A percentile compares a stretch with the other conserved stretches of the same genome.
Conservation (phyloP, 2,888 invertebrate species). For the Geophilus truncorum region DNA sequence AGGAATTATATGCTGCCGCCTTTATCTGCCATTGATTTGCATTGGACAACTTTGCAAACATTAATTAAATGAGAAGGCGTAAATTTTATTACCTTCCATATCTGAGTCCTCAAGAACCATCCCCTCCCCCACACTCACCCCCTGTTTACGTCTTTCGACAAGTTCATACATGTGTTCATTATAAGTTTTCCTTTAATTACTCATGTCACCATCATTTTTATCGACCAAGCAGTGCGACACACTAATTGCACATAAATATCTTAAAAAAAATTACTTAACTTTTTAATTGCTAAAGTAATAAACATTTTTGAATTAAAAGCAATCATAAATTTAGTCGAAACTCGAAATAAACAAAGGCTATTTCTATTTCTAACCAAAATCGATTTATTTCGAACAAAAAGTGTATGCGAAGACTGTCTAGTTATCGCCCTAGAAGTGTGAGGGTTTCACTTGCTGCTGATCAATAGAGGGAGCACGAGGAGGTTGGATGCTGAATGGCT, state of each 20-base stretch:
- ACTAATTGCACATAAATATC: not conserved
- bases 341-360: too few relatives aligned
- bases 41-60: constrained; percentile 8
- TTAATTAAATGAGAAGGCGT: not conserved
- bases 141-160: not conserved
- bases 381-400: too few relatives aligned
- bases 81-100: not conserved
- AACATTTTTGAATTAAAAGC: not conserved
- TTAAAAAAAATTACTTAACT: not conserved
- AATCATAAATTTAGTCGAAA: too few relatives aligned
- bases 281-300: not conserved
- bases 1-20: not conserved
- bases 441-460: not conserved
- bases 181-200: not conserved
- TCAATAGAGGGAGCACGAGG: not conserved
- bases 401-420: too few relatives aligned
- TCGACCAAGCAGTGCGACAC: not conserved
- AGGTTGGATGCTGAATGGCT: not conserved
- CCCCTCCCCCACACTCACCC: too few relatives aligned
- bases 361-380: too few relatives aligned
- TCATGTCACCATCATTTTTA: not conserved
- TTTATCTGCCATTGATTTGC: constrained; percentile 8
- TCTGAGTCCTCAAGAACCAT: not conserved
- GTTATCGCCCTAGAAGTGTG: too few relatives aligned
- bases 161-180: not conserved